phyloP scores from a whole-genome alignment of 2,888 invertebrate species.

The Andricus quercusramuli region DNA sequence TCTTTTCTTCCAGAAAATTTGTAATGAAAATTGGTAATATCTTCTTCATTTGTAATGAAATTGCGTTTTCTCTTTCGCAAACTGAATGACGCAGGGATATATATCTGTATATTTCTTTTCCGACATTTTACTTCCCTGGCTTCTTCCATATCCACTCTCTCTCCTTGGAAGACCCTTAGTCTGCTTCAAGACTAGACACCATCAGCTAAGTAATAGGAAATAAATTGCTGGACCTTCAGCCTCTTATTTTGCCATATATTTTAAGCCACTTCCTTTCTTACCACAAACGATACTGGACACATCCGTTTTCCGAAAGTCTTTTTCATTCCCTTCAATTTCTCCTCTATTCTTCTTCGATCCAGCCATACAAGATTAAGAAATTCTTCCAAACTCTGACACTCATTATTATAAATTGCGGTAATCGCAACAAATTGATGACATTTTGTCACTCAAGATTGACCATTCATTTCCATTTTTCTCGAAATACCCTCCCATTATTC shows the following conservation, averaged over 20 bases:
- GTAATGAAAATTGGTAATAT: neutral
- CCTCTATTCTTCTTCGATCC: conserved; percentile 19
- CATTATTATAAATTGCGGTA: neutral
- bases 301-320: conserved; percentile 36
- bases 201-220: conserved; percentile 49
- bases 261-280: conserved; percentile 32
- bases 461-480: neutral
- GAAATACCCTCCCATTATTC: neutral
- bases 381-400: neutral
- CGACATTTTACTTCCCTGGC: conserved; percentile 23
- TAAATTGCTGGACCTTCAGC: conserved; percentile 43
- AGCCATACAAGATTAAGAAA: conserved; percentile 5
- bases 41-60: neutral
- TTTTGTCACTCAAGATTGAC: neutral
- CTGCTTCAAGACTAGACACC: conserved; percentile 24
- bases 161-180: conserved; percentile 19
- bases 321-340: neutral
- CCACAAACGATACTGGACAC: conserved; percentile 28
- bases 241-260: conserved; percentile 45
- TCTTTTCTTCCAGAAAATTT: too few species aligned
- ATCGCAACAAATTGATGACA: neutral
- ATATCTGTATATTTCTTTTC: neutral
- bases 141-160: conserved; percentile 15
- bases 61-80: neutral
- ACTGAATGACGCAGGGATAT: neutral